Evolutionary conservation across 1,140 invertebrate genomes (phyloP).

Genomic region (Aphelenchoides fujianensis): DNA sequence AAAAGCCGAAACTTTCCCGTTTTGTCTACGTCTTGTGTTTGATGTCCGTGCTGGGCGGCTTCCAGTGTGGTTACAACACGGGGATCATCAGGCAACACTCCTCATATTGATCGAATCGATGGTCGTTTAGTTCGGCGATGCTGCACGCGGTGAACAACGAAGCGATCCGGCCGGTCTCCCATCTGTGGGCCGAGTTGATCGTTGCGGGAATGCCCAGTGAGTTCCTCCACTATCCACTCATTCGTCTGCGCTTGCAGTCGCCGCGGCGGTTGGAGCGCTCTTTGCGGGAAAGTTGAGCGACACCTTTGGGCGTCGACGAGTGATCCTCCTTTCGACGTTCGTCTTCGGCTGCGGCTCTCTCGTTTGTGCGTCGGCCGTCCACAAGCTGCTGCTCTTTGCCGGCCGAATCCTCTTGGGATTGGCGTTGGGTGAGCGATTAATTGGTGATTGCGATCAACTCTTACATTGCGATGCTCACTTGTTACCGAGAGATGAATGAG

Average conservation of each 20-base stretch:
- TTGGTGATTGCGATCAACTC: not conserved
- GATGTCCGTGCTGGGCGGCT: constrained; percentile 69
- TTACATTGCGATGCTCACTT: not conserved
- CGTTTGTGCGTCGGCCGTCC: constrained; percentile 65
- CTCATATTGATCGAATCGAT: not conserved
- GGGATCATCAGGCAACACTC: not conserved
- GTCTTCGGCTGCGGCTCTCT: constrained; percentile 68
- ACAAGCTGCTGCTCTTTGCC: constrained; percentile 65
- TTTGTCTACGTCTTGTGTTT: constrained; percentile 64
- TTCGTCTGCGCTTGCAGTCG: constrained; percentile 32
- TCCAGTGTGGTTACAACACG: constrained; percentile 71
- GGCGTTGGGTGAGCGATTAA: too few relatives aligned
- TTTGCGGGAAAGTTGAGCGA: constrained; percentile 66
- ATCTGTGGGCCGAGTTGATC: constrained; percentile 12
- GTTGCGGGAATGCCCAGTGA: constrained; percentile 7
- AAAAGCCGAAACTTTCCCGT: constrained; percentile 26
- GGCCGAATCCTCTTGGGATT: constrained; percentile 68
- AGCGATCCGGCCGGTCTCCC: not conserved
- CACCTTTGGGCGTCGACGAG: constrained; percentile 65
- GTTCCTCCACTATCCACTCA: not conserved
- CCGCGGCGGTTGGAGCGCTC: constrained; percentile 63
- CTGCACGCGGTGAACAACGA: constrained; percentile 13
- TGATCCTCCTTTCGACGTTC: constrained; percentile 67
- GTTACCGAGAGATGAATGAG: not conserved
- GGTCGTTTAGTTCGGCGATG: constrained; percentile 1